Evolutionary conservation across 2,797 vertebrate genomes (phyloP).

Genomic region (Geotrypetes seraphini): DNA sequence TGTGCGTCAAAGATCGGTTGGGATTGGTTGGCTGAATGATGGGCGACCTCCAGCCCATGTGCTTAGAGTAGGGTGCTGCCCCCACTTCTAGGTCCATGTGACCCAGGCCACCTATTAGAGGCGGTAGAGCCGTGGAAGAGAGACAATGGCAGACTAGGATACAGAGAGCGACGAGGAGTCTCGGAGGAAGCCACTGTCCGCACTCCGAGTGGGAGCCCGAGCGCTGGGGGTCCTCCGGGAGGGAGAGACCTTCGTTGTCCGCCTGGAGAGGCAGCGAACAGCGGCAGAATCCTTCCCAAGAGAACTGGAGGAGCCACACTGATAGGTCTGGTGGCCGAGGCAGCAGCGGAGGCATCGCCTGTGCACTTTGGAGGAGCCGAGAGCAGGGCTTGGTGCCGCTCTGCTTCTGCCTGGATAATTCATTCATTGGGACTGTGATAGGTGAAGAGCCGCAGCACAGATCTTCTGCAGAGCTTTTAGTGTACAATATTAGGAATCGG

Average conservation of each 20-base stretch:
- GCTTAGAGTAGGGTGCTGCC: too few relatives aligned
- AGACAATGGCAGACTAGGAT: background rate
- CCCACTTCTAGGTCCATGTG: too few relatives aligned
- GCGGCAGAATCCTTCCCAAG: background rate
- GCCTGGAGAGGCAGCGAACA: too few relatives aligned
- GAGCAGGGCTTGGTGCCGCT: conserved; percentile 12
- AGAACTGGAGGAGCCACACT: background rate
- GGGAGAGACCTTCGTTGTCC: too few relatives aligned
- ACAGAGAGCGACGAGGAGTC: background rate
- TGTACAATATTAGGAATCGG: too few relatives aligned
- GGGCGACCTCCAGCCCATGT: too few relatives aligned
- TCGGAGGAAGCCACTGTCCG: too few relatives aligned
- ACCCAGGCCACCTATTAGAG: too few relatives aligned
- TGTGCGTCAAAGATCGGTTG: too few relatives aligned
- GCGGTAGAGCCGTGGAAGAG: background rate
- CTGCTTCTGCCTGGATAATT: conserved; percentile 49
- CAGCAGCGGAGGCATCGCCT: background rate
- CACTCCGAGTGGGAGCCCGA: background rate
- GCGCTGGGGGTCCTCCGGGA: too few relatives aligned
- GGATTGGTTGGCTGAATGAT: too few relatives aligned
- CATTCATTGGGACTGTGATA: conserved; percentile 61
- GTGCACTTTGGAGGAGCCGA: conserved; percentile 5
- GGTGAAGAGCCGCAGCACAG: conserved; percentile 54
- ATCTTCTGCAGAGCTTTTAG: too few relatives aligned
- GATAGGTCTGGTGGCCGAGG: background rate